These are phyloP conservation scores for Coilia nasus DNA, from an alignment of 2,797 vertebrate species.

Conservation along the genomic window DNA sequence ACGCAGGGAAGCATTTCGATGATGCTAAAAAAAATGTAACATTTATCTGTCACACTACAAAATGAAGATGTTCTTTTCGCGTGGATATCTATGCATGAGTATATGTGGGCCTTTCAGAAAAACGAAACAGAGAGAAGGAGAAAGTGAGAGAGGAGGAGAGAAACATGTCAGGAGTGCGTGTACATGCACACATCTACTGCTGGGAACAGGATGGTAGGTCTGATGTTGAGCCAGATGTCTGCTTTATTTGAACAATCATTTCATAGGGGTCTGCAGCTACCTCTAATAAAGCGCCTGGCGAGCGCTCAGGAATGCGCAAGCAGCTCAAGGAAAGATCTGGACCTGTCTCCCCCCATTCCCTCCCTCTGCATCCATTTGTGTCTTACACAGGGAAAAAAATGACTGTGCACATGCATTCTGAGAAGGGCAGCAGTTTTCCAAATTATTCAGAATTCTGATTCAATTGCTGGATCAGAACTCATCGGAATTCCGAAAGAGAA, in stretches of 20 bases:
- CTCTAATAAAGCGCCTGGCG: slow-evolving; percentile 64
- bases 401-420: slow-evolving; percentile 12
- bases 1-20: not conserved
- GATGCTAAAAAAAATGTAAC: not conserved
- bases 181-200: not conserved
- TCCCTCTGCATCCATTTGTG: not conserved
- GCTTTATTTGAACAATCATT: slow-evolving; percentile 69
- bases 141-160: not conserved
- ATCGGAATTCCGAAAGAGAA: not conserved
- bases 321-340: slow-evolving; percentile 59
- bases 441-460: slow-evolving; percentile 15
- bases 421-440: not conserved
- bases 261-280: slow-evolving; percentile 64
- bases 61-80: not conserved
- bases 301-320: slow-evolving; percentile 64
- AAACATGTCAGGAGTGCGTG: not conserved
- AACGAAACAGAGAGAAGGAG: slow-evolving; percentile 20
- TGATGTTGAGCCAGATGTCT: slow-evolving; percentile 41
- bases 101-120: slow-evolving; percentile 58
- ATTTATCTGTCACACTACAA: not conserved
- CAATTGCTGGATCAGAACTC: slow-evolving; percentile 25
- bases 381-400: not conserved
- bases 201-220: not conserved
- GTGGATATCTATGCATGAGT: not conserved
- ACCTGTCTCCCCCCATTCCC: slow-evolving; percentile 16